phyloP scores from a whole-genome alignment of 2,888 invertebrate genomes.

The Orthosia cruda region DNA sequence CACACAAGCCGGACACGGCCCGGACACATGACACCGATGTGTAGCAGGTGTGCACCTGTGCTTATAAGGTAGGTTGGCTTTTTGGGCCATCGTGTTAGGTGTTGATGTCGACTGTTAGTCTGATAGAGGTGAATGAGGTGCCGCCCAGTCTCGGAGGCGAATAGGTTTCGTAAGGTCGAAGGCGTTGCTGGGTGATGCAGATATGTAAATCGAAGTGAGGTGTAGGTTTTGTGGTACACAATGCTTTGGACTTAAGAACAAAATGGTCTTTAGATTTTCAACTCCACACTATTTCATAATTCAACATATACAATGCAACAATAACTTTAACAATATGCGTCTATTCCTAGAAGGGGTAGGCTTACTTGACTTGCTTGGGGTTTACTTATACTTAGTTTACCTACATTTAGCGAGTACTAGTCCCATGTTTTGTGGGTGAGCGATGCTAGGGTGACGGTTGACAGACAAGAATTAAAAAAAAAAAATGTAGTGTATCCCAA shows the following conservation, averaged over 20 bases:
- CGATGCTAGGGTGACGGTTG: neutral
- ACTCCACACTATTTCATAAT: no score
- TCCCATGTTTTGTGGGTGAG: neutral
- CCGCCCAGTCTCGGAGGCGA: slow-evolving; percentile 22
- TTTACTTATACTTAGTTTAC: no score
- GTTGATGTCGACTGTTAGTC: slow-evolving; percentile 4
- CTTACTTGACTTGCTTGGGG: no score
- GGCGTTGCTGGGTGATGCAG: neutral
- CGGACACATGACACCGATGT: slow-evolving; percentile 49
- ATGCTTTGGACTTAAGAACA: no score
- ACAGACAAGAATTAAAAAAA: neutral
- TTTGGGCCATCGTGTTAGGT: slow-evolving; percentile 40
- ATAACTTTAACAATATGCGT: no score
- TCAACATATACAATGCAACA: no score
- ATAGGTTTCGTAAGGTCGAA: neutral
- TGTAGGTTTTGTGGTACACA: no score
- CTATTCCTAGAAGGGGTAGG: no score
- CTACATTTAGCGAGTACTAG: no score
- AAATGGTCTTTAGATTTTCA: no score
- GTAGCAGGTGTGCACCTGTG: slow-evolving; percentile 45
- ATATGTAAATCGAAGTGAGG: neutral
- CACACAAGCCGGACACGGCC: slow-evolving; percentile 50
- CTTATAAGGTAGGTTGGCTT: slow-evolving; percentile 30
- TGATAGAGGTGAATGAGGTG: slow-evolving; percentile 12
- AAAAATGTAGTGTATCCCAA: neutral